Evolutionary conservation across 2,113 vertebrate species (phyloP), one percentile per base, ranked within the genome.

Genomic region (Chamaetylas fuelleborni): DNA sequence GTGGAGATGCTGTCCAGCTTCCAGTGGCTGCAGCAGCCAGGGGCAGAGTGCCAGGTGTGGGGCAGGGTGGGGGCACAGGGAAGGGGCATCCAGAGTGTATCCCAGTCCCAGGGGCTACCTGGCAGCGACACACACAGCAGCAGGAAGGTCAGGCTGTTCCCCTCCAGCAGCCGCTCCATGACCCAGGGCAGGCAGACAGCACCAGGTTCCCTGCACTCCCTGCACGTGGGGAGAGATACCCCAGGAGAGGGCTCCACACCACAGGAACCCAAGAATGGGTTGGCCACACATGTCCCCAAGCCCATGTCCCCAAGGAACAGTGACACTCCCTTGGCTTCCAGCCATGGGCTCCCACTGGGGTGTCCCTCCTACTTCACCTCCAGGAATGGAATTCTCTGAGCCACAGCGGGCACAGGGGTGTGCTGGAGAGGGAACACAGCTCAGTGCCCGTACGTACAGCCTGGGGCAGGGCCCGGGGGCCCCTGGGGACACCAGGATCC

Each of bases 401-500:
- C 20, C 3, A 0, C 3, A 23, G 71, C 31, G 14, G 43, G 80
- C 48, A 29, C 13, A 0, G 0, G 0, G 51, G 15, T 10, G n/a
- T 72, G 61, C n/a, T 1, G 1, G 26, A 12, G 25, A 5, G 9
- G 53, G 66, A 20, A 4, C 42, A 6, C 0, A 0, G 51, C 45
- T 33, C 54, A 38, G 43, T 28, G 60, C 45, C 2, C 0, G 9
- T 87, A 95, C 91, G 0, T 95, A 97, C 95, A 6, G 83, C 80
- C 96, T 72, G 73, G 92, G 79, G 74, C 89, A 95, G 96, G 97
- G 96, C 89, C 90, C 19, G 19, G 78, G 53, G 81, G 96, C 93
- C 76, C 97, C 94, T 9, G 95, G 91, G 58, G 98, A 92, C 28
- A 88, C 91, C 95, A 98, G 97, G 87, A 99, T 95, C 97, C 97